phyloP scores from a whole-genome alignment of 2,797 vertebrate genomes.

The Prunella strophiata region DNA sequence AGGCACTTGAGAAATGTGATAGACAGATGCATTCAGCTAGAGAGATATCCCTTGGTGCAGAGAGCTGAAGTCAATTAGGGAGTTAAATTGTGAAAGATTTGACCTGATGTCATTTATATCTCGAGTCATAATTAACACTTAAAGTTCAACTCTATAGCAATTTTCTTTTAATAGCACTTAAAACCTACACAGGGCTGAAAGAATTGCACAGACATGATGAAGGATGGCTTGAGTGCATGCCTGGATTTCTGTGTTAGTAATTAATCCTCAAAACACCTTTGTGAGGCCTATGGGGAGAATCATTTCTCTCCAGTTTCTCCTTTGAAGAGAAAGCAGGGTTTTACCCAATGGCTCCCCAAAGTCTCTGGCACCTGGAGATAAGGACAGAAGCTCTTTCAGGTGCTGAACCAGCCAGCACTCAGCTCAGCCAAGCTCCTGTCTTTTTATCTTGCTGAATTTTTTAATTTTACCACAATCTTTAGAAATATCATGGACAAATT shows the following conservation, averaged over 20 bases:
- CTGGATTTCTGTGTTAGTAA: not conserved
- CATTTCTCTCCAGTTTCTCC: not conserved
- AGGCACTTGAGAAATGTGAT: conserved; percentile 34
- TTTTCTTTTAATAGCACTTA: conserved; percentile 56
- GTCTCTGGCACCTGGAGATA: not conserved
- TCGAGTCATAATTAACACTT: conserved; percentile 51
- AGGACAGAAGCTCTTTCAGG: not conserved
- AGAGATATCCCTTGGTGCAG: conserved; percentile 26
- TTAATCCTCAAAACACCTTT: conserved; percentile 42
- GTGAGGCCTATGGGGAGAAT: not conserved
- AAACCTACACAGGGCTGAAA: conserved; percentile 30
- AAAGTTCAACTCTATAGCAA: conserved; percentile 50
- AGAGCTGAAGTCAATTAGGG: conserved; percentile 28
- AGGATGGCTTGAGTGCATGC: conserved; percentile 17
- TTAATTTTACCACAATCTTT: not conserved
- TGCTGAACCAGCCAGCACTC: not conserved
- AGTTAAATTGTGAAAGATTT: conserved; percentile 48
- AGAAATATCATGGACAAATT: not conserved
- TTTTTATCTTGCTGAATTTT: not conserved
- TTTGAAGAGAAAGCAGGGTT: not conserved
- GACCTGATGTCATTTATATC: conserved; percentile 58
- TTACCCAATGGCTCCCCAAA: not conserved
- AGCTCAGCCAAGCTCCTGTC: not conserved
- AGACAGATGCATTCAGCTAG: conserved; percentile 19
- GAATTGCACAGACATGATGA: conserved; percentile 22